Evolutionary conservation across 2,113 vertebrate species (phyloP), one percentile per base, ranked within the genome.

Genomic region (Hippocampus zosterae): DNA sequence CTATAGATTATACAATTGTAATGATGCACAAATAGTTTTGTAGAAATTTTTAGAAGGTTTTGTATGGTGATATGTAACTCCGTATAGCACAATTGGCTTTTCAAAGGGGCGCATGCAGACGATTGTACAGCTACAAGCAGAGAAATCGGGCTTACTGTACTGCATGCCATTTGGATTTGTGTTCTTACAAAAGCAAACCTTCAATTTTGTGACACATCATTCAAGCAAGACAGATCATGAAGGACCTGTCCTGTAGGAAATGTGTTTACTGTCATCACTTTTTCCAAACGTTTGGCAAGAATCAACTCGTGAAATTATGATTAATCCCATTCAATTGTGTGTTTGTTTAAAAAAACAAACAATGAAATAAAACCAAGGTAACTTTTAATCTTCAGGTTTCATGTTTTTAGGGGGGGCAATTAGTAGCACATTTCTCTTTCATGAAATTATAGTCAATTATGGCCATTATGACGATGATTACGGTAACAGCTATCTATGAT

Each of bases 391-490:
- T 59, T 59, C 27, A 2, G 25, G 7, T 59, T 29, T 29, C 2
- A 6, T 59, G 12, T 25, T 18, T 29, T 59, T 9, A 10, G 55
- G 55, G 27, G 23, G 55, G 12, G 55, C 23, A 27, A 55, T 56
- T 10, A 65, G 21, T 18, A 66, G 2, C 21, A 64, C 23, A 18
- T 8, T 44, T 27, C 16, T 21, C 12, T 40, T 27, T 57, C 33
- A 65, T 40, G 23, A 40, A 16, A 72, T 15, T 9, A 55, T 63
- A 27, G 19, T 44, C 59, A 67, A 67, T 74, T 6, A 23, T 66
- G 68, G 63, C 42, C 61, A 41, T 37, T 62, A 8, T 56, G 48
- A 44, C 55, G 55, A 46, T 60, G 27, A 60, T 60, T 33, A 60
- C 1, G 29, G 29, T 33, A 37, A 37, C 27, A 2, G 8, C 15